Evolutionary conservation across 2,113 vertebrate genomes (phyloP), one percentile per base, ranked within the genome.

Genomic region (Antigone vipio): DNA sequence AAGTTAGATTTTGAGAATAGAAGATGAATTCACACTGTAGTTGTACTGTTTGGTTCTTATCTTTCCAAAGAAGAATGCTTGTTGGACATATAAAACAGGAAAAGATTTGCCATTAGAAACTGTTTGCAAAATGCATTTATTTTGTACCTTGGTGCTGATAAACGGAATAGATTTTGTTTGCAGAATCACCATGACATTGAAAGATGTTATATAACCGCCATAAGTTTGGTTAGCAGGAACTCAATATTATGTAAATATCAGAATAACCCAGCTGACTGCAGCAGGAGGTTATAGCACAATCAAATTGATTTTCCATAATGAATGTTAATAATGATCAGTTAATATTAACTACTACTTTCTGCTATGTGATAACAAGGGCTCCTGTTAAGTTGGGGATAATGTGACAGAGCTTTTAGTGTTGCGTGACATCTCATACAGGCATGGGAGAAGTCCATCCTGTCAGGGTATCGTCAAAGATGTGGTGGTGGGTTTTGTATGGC

Each of bases 341-440:
- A 96, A 96, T 96, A 96, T 97, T 97, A 95, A 96, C 53, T 66
- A 35, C 68, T 62, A 47, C 86, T 89, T 92, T 86, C 90, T 95
- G 78, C 96, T 62, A 73, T 81, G 73, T 93, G 96, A 85, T 94
- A 97, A 89, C 60, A 63, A 69, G 90, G 77, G 67, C 85, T 96
- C 42, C 91, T 78, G 79, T 91, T 90, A 93, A 93, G 88, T 90
- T 55, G 2, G 32, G 34, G 80, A 66, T 85, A 69, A 45, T 62
- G 83, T 95, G 77, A 92, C 60, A 79, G 67, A 89, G n/a, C 78
- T 88, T 89, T 73, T 76, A 45, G 60, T n/a, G 11, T 79, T 58
- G 50, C 5, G 12, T 93, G 76, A 74, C 44, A 29, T 86, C 75
- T 95, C 52, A 9, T 9, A 9, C 26, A n/a, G 49, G n/a, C 1